These are phyloP conservation scores for Hexactinellida sp. DNA, from an alignment of 37 sponge, comb jelly and placozoan genomes.

Conservation along the genomic window DNA sequence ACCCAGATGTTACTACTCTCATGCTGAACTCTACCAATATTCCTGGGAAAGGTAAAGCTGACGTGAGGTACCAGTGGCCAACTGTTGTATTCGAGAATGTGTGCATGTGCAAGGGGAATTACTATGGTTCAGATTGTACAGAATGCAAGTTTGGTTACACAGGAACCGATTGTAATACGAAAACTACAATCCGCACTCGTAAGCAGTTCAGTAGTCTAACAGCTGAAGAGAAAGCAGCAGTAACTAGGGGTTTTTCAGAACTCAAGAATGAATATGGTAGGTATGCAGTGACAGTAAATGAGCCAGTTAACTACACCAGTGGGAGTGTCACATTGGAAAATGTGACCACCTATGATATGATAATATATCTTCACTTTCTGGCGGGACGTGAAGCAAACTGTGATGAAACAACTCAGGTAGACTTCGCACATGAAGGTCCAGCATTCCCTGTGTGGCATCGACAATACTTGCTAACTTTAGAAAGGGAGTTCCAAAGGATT, in stretches of 20 bases:
- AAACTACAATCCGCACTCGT: neutral
- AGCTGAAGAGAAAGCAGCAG: slow-evolving; percentile 5
- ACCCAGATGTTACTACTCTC: neutral
- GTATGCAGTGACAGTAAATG: neutral
- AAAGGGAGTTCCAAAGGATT: slow-evolving; percentile 23
- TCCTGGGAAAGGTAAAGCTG: neutral
- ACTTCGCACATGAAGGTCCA: slow-evolving; percentile 30
- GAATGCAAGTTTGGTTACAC: slow-evolving; percentile 29
- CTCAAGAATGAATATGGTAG: neutral
- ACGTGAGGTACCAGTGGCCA: slow-evolving; percentile 27
- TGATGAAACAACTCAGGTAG: neutral
- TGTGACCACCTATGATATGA: slow-evolving; percentile 21
- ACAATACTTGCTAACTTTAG: neutral
- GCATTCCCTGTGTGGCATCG: slow-evolving; percentile 28
- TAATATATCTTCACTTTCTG: slow-evolving; percentile 11
- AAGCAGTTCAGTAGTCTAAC: slow-evolving; percentile 3
- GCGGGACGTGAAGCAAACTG: neutral
- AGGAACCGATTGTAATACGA: neutral
- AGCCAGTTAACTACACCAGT: slow-evolving; percentile 6
- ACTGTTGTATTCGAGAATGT: slow-evolving; percentile 22
- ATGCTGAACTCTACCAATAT: neutral
- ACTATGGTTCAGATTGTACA: slow-evolving; percentile 21
- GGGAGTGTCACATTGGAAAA: slow-evolving; percentile 18
- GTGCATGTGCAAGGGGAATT: slow-evolving; percentile 19
- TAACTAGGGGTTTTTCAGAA: neutral